A percentile compares a stretch with the other conserved stretches of the same genome.
Evolutionary conservation across 2,888 invertebrate genomes (phyloP).

Genomic region (Dasysyrphus albostriatus): DNA sequence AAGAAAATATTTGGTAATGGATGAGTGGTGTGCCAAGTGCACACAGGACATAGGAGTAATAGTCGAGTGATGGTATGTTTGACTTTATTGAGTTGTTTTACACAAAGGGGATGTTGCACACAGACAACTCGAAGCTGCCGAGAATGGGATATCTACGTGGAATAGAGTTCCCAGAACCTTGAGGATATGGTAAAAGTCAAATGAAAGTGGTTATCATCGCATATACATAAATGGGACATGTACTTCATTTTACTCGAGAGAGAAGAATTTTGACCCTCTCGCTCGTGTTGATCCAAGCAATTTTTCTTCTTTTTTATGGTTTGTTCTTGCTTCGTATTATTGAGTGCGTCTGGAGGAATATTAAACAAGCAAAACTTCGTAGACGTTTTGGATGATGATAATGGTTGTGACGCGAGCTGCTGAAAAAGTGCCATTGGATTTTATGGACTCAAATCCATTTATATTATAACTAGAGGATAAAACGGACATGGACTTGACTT

Average conservation of each 20-base stretch:
- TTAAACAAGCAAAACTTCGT: constrained; percentile 22
- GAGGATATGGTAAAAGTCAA: constrained; percentile 41
- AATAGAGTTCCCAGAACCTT: background rate
- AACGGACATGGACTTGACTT: constrained; percentile 4
- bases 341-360: constrained; percentile 43
- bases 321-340: background rate
- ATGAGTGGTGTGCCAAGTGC: constrained; percentile 73
- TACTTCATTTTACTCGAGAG: constrained; percentile 25
- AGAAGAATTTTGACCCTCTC: constrained; percentile 19
- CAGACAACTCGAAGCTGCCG: background rate
- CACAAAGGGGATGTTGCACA: constrained; percentile 11
- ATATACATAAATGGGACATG: constrained; percentile 30
- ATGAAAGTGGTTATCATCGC: constrained; percentile 40
- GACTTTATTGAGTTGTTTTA: constrained; percentile 43
- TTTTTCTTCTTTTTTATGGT: background rate
- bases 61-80: constrained; percentile 48
- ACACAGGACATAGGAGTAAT: constrained; percentile 42
- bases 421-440: constrained; percentile 8
- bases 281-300: background rate
- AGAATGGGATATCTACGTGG: background rate
- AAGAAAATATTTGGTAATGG: constrained; percentile 74
- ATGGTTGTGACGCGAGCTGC: constrained; percentile 25
- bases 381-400: constrained; percentile 29
- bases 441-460: constrained; percentile 25
- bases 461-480: background rate